A percentile compares a stretch with the other conserved stretches of the same genome.
Evolutionary conservation across 2,888 invertebrate genomes (phyloP).

Genomic region (Orchesellides sinensis): DNA sequence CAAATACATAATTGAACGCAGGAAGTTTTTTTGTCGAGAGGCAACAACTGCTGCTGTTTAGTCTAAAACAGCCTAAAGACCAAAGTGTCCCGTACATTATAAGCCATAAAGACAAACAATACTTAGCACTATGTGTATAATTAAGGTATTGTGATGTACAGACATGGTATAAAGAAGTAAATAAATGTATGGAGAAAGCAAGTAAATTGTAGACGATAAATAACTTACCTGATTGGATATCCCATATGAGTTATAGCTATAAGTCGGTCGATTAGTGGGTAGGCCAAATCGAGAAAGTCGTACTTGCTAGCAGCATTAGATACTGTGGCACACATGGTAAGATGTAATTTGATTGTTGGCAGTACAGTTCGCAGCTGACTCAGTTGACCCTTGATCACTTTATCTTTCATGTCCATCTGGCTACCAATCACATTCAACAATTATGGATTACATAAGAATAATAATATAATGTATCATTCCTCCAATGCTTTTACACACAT

Average conservation of each 20-base stretch:
- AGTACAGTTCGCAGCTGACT: constrained; percentile 81
- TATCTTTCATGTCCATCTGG: constrained; percentile 78
- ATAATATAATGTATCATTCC: constrained; percentile 1
- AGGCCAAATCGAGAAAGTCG: constrained; percentile 85
- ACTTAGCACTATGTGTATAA: too few species aligned
- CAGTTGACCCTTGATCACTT: constrained; percentile 80
- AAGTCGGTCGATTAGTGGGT: constrained; percentile 83
- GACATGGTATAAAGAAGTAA: neutral
- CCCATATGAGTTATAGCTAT: constrained; percentile 83
- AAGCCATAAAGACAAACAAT: too few species aligned
- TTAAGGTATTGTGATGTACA: neutral
- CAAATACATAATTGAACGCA: too few species aligned
- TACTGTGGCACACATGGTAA: constrained; percentile 84
- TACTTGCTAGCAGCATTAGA: constrained; percentile 85
- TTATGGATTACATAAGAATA: constrained; percentile 17
- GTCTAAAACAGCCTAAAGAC: too few species aligned
- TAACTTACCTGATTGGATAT: constrained; percentile 70
- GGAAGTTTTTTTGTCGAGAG: too few species aligned
- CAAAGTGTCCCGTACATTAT: too few species aligned
- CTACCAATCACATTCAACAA: constrained; percentile 65
- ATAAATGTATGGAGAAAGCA: neutral
- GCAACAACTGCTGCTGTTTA: too few species aligned
- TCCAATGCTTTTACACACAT: constrained; percentile 2
- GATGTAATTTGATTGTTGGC: constrained; percentile 83
- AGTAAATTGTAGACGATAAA: too few species aligned